Evolutionary conservation across 2,113 vertebrate genomes (phyloP), one percentile per base, ranked within the genome.

Genomic region (Phylloscopus whistleri): DNA sequence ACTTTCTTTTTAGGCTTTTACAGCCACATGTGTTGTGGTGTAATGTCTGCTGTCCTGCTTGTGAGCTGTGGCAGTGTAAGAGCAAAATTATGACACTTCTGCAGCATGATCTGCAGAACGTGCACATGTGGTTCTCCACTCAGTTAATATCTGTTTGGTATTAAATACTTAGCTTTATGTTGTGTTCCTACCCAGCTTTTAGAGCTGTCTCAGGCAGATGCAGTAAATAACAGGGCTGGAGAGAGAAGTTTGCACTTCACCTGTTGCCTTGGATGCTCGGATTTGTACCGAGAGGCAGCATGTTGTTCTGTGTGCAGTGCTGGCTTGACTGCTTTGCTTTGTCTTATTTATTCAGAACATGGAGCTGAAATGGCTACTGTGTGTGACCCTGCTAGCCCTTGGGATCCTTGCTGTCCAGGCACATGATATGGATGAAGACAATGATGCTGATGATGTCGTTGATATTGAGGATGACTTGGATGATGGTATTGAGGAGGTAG

Each of bases 391-490:
- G 60, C 93, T 99, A 31, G 97, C 97, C 15, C 93, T 97, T 16
- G 98, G 98, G 59, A 94, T 97, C 73, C 96, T 96, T 70, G 60
- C 97, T 73, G 41, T 95, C 48, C 80, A 97, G 52, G 98, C 97
- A 67, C 97, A 97, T 62, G 98, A 98, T 7, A 49, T 91, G 49
- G 97, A 98, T 27, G 98, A 98, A 7, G 98, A 99, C 66, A 96
- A 98, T 8, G 98, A 99, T 74, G 97, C 98, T 62, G 98, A 98
- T 8, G 98, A 98, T 58, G 97, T 98, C 69, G 97, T 98, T 63
- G 89, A 98, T 94, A 93, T 99, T 20, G 98, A 98, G 81, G 99
- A 99, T 55, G 98, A 99, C 48, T 91, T 99, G 73, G 98, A 98
- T 0, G 98, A 98, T 87, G 97, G 98, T 73, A 97, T 98, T 63